phyloP scores from a whole-genome alignment of 2,113 vertebrate genomes.

The Rhabdomys dilectus region DNA sequence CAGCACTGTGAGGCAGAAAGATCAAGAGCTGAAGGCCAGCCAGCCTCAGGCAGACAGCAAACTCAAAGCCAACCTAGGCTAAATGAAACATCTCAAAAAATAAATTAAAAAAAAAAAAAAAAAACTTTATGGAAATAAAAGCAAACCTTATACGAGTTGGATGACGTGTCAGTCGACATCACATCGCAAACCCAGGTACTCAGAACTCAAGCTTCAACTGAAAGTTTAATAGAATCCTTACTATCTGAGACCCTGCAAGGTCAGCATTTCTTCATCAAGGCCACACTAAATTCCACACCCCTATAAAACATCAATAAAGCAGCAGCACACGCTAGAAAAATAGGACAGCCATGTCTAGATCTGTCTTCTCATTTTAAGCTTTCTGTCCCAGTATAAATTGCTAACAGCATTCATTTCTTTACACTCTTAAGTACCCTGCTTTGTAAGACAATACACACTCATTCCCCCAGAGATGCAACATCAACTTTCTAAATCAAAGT shows the following conservation, averaged over 20 bases:
- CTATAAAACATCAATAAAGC: background rate
- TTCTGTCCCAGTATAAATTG: background rate
- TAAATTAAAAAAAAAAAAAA: background rate
- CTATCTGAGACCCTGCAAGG: background rate
- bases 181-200: background rate
- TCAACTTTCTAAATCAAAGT: background rate
- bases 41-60: background rate
- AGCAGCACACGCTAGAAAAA: background rate
- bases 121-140: background rate
- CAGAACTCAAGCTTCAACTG: background rate
- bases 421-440: background rate
- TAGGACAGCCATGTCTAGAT: background rate
- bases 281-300: background rate
- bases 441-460: background rate
- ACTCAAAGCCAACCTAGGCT: background rate
- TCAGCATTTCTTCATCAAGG: background rate
- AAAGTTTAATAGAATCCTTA: background rate
- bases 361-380: background rate
- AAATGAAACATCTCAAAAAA: background rate
- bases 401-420: background rate
- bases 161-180: background rate
- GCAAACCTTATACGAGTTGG: background rate
- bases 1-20: background rate
- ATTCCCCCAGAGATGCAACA: background rate
- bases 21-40: background rate